Evolutionary conservation across 2,113 vertebrate species (phyloP).

Genomic region (Amazona vittata): DNA sequence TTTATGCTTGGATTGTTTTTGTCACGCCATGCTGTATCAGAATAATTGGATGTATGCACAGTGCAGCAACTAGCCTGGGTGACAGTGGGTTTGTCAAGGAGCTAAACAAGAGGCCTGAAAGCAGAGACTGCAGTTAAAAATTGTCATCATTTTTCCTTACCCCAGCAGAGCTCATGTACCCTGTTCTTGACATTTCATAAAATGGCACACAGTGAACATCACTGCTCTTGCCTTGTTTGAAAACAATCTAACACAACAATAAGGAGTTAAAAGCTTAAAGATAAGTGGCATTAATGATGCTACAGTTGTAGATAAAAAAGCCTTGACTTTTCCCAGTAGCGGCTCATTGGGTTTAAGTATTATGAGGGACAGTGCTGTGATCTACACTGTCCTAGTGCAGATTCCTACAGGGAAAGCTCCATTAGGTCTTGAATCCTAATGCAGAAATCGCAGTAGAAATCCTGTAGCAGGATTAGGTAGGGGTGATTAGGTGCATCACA

Average conservation of each 20-base stretch:
- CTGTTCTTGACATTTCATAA: constrained; percentile 13
- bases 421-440: not conserved
- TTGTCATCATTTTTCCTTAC: not conserved
- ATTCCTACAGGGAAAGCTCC: not conserved
- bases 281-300: not conserved
- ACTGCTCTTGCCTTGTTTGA: constrained; percentile 8
- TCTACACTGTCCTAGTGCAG: not conserved
- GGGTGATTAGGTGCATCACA: not conserved
- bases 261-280: not conserved
- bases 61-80: not conserved
- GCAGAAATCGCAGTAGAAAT: not conserved
- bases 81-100: not conserved
- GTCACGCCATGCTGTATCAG: not conserved
- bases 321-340: not conserved
- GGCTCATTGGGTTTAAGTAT: not conserved
- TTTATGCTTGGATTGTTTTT: not conserved
- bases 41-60: not conserved
- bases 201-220: not conserved
- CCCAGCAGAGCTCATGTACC: not conserved
- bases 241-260: constrained; percentile 25
- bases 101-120: not conserved
- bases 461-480: not conserved
- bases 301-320: not conserved
- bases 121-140: not conserved
- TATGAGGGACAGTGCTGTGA: not conserved